Base-by-base conservation (phyloP, 2,888 invertebrate genomes). In the Drosophila cyrtoloma region DNA sequence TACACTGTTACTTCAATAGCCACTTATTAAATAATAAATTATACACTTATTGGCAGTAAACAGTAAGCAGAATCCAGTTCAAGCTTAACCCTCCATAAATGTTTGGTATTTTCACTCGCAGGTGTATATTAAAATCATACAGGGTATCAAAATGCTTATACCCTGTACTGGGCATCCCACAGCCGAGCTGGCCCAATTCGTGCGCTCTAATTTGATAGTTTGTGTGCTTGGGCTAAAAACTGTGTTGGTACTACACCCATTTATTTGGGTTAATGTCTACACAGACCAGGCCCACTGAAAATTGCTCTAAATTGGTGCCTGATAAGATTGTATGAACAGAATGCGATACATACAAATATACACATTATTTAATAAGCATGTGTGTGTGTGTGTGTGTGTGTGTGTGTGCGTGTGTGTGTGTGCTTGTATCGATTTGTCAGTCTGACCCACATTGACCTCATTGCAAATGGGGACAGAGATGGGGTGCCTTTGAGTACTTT, bases 211-310 rank as follows among this genome's bases (percentile, higher is more conserved):
- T 63, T 73, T 59, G 58, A 32, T 42, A 50, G 42, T 61, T 56
- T 57, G 75, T 74, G 42, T 70, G 70, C 60, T 57, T 70, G 65
- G 42, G 65, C 75, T 39, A 44, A 68, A 59, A 50, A 50, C 22
- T 65, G 39, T 63, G 39, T 37, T n/a, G 53, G 53, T 10, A 65
- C 52, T 71, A 22, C 16, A 16, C 33, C 62, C 58, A 59, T 44
- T 61, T 70, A 63, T 71, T 71, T 71, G 71, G 71, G 66, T 75
- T 75, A 76, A 75, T 75, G 75, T 71, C 62, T 66, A 71, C 59
- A 72, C 42, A 66, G 37, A 50, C 66, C 52, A 42, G 71, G 60
- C 44, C 51, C 58, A 35, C n/a, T 67, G 56, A 19, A 70, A 58
- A 70, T 14, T 52, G 35, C 58, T 37, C 39, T 6, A 67, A 62